Evolutionary conservation across 2,797 vertebrate genomes (phyloP).

Genomic region (Melanotaenia trifasciata): DNA sequence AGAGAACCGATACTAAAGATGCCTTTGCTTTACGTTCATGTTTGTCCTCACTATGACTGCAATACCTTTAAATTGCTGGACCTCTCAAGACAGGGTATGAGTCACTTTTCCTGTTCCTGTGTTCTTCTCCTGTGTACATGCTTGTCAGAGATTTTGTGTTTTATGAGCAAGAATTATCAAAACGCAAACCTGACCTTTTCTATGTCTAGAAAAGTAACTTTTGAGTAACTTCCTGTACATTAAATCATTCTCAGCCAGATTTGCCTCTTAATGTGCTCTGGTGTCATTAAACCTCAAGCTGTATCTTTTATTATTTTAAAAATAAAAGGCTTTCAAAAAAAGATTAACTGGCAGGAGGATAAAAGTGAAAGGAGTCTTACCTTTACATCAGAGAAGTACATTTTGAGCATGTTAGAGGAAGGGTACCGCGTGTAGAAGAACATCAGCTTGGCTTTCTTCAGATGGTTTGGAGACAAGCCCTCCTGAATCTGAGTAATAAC

Average conservation of each 20-base stretch:
- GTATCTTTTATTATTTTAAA: background rate
- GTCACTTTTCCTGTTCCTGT: background rate
- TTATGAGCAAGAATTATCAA: background rate
- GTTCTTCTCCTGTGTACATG: background rate
- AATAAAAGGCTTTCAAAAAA: background rate
- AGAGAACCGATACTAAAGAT: conserved; percentile 20
- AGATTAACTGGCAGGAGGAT: background rate
- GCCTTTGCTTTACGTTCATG: background rate
- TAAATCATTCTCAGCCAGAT: background rate
- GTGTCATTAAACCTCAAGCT: background rate
- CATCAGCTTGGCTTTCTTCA: conserved; percentile 99
- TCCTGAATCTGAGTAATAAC: conserved; percentile 92
- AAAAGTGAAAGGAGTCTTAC: conserved; percentile 79
- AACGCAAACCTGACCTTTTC: conserved; percentile 4
- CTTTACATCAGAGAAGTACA: conserved; percentile 99
- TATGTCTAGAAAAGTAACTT: background rate
- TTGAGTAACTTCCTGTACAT: background rate
- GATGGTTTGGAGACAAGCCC: conserved; percentile 97
- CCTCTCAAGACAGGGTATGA: background rate
- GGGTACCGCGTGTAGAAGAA: conserved; percentile 99
- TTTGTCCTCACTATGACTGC: background rate
- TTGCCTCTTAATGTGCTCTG: background rate
- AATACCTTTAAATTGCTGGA: background rate
- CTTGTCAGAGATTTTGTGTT: background rate
- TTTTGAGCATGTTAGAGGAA: conserved; percentile 99